These are phyloP conservation scores for Scaptomyza hsui DNA, from an alignment of 1,140 invertebrate genomes.

Conservation along the genomic window DNA sequence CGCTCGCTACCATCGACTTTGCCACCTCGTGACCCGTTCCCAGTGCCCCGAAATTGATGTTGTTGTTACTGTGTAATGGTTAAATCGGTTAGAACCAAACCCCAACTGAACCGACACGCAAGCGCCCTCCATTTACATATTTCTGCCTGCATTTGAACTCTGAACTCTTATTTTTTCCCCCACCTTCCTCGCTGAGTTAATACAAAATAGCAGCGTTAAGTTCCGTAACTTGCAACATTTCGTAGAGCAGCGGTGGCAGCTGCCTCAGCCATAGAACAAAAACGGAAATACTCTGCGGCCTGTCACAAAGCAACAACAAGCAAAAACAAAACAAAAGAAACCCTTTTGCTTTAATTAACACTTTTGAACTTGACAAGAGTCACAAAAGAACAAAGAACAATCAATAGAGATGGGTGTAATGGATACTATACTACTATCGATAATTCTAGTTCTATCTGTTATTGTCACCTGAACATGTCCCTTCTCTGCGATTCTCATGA, in stretches of 20 bases:
- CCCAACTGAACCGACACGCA: slow-evolving; percentile 51
- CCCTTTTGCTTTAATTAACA: slow-evolving; percentile 73
- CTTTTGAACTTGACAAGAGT: slow-evolving; percentile 65
- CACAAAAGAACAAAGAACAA: background rate
- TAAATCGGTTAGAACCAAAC: slow-evolving; percentile 44
- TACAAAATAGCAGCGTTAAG: slow-evolving; percentile 16
- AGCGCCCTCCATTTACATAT: slow-evolving; percentile 79
- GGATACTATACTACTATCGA: background rate
- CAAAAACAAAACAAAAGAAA: background rate
- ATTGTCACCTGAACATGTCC: too few relatives aligned
- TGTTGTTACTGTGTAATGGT: slow-evolving; percentile 40
- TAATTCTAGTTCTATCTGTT: too few relatives aligned
- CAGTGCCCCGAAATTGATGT: slow-evolving; percentile 42
- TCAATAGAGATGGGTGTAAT: background rate
- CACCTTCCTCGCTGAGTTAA: slow-evolving; percentile 26
- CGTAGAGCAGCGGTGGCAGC: slow-evolving; percentile 17
- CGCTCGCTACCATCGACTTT: background rate
- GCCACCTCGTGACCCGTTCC: slow-evolving; percentile 68
- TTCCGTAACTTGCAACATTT: slow-evolving; percentile 3
- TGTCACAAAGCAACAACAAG: slow-evolving; percentile 26
- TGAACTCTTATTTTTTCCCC: slow-evolving; percentile 26
- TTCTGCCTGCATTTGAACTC: slow-evolving; percentile 75
- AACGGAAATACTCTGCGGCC: slow-evolving; percentile 59
- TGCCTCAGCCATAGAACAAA: slow-evolving; percentile 23
- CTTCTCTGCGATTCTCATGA: background rate